Base-by-base conservation (phyloP, 2,888 invertebrate species). In the Morinoia aosen region DNA sequence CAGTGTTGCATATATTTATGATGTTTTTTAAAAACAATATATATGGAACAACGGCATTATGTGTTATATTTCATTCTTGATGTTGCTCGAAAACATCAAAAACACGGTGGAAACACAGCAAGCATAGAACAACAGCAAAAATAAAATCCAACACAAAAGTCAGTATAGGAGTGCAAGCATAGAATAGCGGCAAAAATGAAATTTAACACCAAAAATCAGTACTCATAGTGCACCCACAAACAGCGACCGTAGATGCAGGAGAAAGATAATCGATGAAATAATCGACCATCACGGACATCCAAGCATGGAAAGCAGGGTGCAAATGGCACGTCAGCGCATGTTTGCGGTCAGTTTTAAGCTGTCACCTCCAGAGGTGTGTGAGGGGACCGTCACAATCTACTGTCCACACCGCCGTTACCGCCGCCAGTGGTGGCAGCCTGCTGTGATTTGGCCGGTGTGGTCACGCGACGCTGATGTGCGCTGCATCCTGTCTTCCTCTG, bases 291-390 rank as follows among this genome's bases (percentile, higher is more conserved):
- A 33, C 76, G 8, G 76, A 76, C 76, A 33, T 33, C 16, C 76
- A 33, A 76, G 33, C 76, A 16, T 33, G 19, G 76, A 76, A 33
- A 33, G 76, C 76, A 76, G 76, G 2, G 8, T 33, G 25, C 25
- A 33, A 16, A 10, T 3, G 76, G 76, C 10, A 33, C 76, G 76
- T 76, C 93, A 7, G 25, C 19, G 25, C 93, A n/a, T 93, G 93
- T 93, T 93, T 93, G 93, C 93, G 93, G 93, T 93, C 93, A 93
- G 33, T 93, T 93, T 93, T 57, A 57, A 93, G 93, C 93, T 57
- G 93, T 93, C 93, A 57, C 11, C 57, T 5, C 19, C 93, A 93
- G 93, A 57, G 93, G 56, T 57, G 93, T 48, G 57, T 19, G 57
- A 56, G n/a, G 57, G 93, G 93, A 33, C 16, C 93, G 39, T 48